Conservation (phyloP, 2,888 invertebrate genomes). For the Ptycholaimellus sp. region DNA sequence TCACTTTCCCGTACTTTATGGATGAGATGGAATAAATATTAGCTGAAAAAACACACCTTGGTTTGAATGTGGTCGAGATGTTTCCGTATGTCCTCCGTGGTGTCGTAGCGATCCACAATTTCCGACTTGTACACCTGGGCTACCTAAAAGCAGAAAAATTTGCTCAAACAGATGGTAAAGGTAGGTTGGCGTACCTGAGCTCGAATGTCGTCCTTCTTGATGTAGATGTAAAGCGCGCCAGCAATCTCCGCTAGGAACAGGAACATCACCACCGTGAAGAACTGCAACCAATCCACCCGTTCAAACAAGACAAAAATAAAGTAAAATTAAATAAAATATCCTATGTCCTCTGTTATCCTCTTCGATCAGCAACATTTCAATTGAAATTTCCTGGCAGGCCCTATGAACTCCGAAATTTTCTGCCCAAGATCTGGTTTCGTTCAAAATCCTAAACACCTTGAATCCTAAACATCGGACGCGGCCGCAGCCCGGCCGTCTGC, state of each 20-base stretch:
- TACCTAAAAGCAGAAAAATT: conserved; percentile 9
- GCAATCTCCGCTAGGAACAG: conserved; percentile 13
- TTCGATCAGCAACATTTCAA: too few species aligned
- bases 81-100: conserved; percentile 5
- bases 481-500: too few species aligned
- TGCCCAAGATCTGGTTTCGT: too few species aligned
- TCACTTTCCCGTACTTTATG: too few species aligned
- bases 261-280: conserved; percentile 12
- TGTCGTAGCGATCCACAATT: conserved; percentile 11
- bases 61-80: conserved; percentile 11
- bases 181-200: background rate
- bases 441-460: too few species aligned
- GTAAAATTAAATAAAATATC: too few species aligned
- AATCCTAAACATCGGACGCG: too few species aligned
- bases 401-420: too few species aligned
- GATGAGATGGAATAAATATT: background rate
- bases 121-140: conserved; percentile 9
- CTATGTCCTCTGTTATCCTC: too few species aligned
- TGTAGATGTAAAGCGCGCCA: conserved; percentile 11
- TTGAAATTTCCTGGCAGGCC: too few species aligned
- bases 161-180: background rate
- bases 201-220: conserved; percentile 11
- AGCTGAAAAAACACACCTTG: conserved; percentile 6
- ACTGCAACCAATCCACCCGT: too few species aligned
- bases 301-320: too few species aligned